A percentile compares a stretch with the other conserved stretches of the same genome.
phyloP scores from a whole-genome alignment of 2,113 vertebrate species.

The Dicrurus megarhynchus region DNA sequence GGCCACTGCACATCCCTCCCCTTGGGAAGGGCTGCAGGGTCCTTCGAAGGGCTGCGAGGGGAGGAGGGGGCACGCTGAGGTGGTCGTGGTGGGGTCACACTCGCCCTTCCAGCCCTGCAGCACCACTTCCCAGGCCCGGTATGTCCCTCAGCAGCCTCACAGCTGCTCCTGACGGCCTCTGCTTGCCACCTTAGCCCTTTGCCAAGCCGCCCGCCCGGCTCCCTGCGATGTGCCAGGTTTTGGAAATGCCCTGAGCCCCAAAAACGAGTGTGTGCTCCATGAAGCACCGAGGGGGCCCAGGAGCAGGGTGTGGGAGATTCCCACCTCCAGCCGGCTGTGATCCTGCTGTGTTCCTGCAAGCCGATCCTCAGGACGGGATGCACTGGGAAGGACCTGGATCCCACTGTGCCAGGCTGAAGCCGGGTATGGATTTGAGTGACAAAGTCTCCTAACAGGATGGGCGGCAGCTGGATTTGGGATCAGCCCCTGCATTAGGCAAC shows the following conservation, averaged over 20 bases:
- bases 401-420: background rate
- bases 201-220: background rate
- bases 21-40: background rate
- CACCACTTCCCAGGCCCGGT: background rate
- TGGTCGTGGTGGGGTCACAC: background rate
- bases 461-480: background rate
- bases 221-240: background rate
- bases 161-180: background rate
- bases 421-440: background rate
- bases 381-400: background rate
- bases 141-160: conserved; percentile 11
- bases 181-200: background rate
- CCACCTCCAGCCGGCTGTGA: background rate
- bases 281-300: background rate
- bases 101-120: background rate
- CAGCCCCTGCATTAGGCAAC: background rate
- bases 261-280: background rate
- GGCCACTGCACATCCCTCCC: background rate
- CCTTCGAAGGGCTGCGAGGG: accelerated
- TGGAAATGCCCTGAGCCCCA: background rate
- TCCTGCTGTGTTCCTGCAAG: background rate
- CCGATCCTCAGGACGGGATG: background rate
- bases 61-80: background rate
- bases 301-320: background rate
- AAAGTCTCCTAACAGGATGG: background rate